phyloP scores from a whole-genome alignment of 2,113 vertebrate species.

The Colinus virginianus region DNA sequence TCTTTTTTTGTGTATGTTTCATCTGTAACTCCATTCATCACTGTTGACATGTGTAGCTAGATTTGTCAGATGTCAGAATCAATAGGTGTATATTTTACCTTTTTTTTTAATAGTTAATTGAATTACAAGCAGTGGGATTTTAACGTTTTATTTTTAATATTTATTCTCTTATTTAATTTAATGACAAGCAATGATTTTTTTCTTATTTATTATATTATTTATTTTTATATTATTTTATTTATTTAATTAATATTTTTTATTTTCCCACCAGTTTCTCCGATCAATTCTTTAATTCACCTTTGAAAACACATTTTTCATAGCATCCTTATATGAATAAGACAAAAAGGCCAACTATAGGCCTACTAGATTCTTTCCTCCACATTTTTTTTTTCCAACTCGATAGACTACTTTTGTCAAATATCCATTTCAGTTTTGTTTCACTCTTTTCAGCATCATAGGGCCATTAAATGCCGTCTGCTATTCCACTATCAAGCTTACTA shows the following conservation, averaged over 20 bases:
- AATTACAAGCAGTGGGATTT: not conserved
- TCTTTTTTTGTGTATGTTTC: not conserved
- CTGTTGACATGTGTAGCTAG: accelerated
- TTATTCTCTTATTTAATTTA: not conserved
- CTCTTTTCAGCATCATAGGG: not conserved
- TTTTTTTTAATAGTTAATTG: not conserved
- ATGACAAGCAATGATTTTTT: not conserved
- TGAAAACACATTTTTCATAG: not conserved
- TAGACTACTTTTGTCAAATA: not conserved
- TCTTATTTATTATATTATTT: not conserved
- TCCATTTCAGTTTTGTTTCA: not conserved
- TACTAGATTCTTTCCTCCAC: not conserved
- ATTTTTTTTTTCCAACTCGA: not conserved
- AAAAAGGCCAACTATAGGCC: not conserved
- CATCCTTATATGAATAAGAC: not conserved
- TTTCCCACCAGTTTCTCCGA: not conserved
- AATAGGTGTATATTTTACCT: not conserved
- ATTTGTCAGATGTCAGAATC: not conserved
- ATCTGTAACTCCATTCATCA: not conserved
- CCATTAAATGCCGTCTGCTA: not conserved
- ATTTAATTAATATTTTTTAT: not conserved
- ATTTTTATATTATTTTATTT: not conserved
- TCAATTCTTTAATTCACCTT: not conserved
- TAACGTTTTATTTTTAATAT: not conserved
- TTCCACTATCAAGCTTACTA: not conserved